phyloP scores from a whole-genome alignment of 2,888 invertebrate species.

The Andrena hattorfiana region DNA sequence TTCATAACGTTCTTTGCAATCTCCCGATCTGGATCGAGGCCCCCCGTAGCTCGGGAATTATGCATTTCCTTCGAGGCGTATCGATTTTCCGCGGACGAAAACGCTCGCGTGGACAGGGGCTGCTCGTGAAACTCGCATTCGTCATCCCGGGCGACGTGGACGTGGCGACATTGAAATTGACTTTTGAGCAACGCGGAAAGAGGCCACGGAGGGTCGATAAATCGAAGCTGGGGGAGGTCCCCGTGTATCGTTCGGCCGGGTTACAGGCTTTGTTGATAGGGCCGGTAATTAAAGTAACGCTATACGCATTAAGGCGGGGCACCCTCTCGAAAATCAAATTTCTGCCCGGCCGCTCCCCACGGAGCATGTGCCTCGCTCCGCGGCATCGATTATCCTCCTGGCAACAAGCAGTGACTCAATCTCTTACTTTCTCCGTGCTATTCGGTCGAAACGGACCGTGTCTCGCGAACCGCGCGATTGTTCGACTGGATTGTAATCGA shows the following conservation, averaged over 20 bases:
- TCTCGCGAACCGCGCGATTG: not conserved
- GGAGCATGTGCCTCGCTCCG: not conserved
- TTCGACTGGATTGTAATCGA: not conserved
- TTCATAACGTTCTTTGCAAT: not conserved
- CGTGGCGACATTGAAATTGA: conserved; percentile 59
- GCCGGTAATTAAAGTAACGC: conserved; percentile 47
- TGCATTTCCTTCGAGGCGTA: not conserved
- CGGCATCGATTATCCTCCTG: conserved; percentile 33
- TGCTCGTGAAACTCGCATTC: not conserved
- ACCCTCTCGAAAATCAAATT: not conserved
- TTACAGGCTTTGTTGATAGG: conserved; percentile 23
- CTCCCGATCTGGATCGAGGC: not conserved
- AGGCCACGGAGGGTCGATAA: conserved; percentile 63
- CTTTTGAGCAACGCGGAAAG: conserved; percentile 40
- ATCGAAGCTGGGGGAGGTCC: conserved; percentile 54
- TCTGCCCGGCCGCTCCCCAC: not conserved
- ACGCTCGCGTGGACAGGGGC: not conserved
- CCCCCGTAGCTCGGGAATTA: not conserved
- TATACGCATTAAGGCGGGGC: not conserved
- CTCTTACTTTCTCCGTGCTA: conserved; percentile 43
- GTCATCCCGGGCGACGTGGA: conserved; percentile 20
- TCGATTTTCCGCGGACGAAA: conserved; percentile 5
- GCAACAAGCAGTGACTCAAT: conserved; percentile 28
- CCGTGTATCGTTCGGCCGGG: conserved; percentile 8
- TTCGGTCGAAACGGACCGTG: conserved; percentile 3